Conservation (phyloP, 2,888 invertebrate genomes). For the Aelia acuminata region DNA sequence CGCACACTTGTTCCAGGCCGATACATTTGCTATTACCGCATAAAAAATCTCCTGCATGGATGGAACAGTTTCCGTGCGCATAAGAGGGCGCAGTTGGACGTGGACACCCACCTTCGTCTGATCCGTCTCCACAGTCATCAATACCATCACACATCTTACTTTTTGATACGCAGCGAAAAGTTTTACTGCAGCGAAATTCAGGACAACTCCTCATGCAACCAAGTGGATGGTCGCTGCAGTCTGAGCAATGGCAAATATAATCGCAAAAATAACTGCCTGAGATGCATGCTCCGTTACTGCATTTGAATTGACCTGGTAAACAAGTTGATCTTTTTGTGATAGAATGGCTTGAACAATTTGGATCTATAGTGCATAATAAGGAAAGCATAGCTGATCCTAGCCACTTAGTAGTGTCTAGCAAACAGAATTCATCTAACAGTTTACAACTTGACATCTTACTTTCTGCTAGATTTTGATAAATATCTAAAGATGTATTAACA, state of each 20-base stretch:
- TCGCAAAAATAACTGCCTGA: slow-evolving; percentile 10
- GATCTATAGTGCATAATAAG: not conserved
- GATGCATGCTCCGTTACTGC: not conserved
- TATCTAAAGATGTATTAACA: not conserved
- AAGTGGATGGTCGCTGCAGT: slow-evolving; percentile 11
- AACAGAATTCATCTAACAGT: not conserved
- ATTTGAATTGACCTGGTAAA: not conserved
- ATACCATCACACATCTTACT: not conserved
- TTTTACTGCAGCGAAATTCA: not conserved
- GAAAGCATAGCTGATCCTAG: not conserved
- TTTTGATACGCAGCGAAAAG: not conserved
- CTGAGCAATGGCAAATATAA: not conserved
- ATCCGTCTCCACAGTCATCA: slow-evolving; percentile 47
- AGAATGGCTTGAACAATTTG: not conserved
- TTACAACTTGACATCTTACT: not conserved
- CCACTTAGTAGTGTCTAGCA: not conserved
- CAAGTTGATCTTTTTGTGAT: not conserved
- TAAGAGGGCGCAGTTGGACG: not conserved
- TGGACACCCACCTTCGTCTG: slow-evolving; percentile 12
- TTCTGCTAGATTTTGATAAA: not conserved
- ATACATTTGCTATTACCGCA: not conserved
- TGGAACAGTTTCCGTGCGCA: not conserved
- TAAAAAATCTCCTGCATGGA: not conserved
- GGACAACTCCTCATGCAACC: slow-evolving; percentile 5
- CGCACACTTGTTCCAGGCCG: not conserved